These are phyloP conservation scores for Botia kubotai DNA, from an alignment of 2,797 vertebrate genomes.

Conservation along the genomic window DNA sequence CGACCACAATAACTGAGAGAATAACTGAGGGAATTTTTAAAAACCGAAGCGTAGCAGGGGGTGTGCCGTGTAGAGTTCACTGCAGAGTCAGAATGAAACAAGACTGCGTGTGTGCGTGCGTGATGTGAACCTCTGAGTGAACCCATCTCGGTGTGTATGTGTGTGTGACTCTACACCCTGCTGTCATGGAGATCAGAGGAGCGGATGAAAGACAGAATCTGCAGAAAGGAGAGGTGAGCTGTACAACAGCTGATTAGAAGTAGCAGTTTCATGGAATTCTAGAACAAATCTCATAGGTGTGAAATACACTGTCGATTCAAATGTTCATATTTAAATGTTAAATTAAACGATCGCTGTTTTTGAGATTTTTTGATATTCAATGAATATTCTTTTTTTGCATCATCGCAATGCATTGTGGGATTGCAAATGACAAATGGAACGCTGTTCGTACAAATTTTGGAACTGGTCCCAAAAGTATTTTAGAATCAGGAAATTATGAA, in stretches of 20 bases:
- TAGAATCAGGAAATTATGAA: too few species aligned
- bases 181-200: slow-evolving; percentile 53
- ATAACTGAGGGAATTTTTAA: slow-evolving; percentile 37
- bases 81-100: slow-evolving; percentile 43
- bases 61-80: slow-evolving; percentile 48
- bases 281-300: too few species aligned
- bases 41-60: slow-evolving; percentile 34
- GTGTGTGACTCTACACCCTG: slow-evolving; percentile 53
- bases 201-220: slow-evolving; percentile 24
- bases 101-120: slow-evolving; percentile 20
- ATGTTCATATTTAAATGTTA: too few species aligned
- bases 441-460: too few species aligned
- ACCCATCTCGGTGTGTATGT: slow-evolving; percentile 54
- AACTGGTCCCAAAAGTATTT: too few species aligned
- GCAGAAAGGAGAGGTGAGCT: slow-evolving; percentile 27
- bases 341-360: too few species aligned
- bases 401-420: not conserved
- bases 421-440: not conserved
- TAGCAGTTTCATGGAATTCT: not conserved
- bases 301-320: too few species aligned
- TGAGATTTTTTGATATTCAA: too few species aligned
- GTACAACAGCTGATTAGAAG: slow-evolving; percentile 38
- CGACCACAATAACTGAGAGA: slow-evolving; percentile 39
- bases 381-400: not conserved
- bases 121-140: slow-evolving; percentile 59